Evolutionary conservation across 2,797 vertebrate genomes (phyloP), one percentile per base, ranked within the genome.

Genomic region (Premnoplex brunnescens): DNA sequence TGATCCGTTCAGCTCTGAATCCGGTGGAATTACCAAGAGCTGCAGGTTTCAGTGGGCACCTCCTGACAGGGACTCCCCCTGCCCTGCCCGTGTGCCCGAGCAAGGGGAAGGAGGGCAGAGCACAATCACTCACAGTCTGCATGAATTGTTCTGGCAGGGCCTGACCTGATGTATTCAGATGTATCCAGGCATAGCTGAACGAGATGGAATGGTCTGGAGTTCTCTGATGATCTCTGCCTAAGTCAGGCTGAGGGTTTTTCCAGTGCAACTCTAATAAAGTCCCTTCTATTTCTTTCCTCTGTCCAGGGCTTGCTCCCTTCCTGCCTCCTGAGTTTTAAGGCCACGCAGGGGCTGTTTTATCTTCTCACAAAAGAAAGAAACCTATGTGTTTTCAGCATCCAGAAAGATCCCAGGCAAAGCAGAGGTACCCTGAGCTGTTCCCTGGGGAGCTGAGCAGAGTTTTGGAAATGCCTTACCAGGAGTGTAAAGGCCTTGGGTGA

Each of bases 81-180:
- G 34, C 66, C 43, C 52, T 63, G 80, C 36, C 62, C 1, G 27
- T 26, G 62, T 13, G 30, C 27, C 64, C 0, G 5, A 54, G 68
- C 27, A 5, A 19, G 43, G 23, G 80, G 78, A 79, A 67, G 91
- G 75, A 94, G 82, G 34, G 20, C 71, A n/a, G 63, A 10, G 23
- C 71, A 17, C 39, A 11, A 12, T 30, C 48, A 88, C 56, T 83
- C 78, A 56, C 1, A 32, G 54, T 2, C 59, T n/a, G 72, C 3
- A 9, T 44, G 55, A 77, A 77, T 85, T 37, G 56, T 37, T 85
- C 72, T 83, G 90, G 56, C 85, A 91, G 89, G 58, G 82, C 93
- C 76, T 83, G 92, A 74, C 88, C 85, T 12, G 64, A 1, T 71
- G 73, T 12, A 77, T 74, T 96, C 92, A 46, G 83, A 78, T n/a